These are phyloP conservation scores for Nothobranchius kuhntae DNA, from an alignment of 2,113 vertebrate genomes.

Conservation along the genomic window DNA sequence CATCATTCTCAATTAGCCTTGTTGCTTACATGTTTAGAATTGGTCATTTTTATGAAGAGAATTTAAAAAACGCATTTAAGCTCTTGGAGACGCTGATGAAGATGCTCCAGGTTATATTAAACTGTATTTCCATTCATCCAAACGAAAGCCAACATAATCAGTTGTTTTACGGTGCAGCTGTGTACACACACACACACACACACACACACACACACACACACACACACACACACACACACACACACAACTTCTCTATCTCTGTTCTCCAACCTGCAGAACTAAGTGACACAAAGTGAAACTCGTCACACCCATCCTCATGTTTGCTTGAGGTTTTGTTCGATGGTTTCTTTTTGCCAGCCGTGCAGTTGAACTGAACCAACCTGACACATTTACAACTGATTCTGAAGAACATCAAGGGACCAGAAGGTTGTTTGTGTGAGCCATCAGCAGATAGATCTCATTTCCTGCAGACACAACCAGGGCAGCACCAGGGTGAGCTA, in stretches of 20 bases:
- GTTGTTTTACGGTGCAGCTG: no score
- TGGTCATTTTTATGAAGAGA: no score
- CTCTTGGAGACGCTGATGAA: neutral
- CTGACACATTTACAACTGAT: neutral
- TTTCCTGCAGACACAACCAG: no score
- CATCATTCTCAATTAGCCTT: neutral
- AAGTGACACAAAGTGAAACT: constrained; percentile 18
- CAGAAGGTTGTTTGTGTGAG: neutral
- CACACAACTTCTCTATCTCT: neutral
- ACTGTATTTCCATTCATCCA: no score
- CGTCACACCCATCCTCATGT: neutral
- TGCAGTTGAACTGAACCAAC: neutral
- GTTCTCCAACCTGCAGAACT: neutral
- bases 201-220: neutral
- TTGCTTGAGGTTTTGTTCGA: neutral
- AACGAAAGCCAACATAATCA: no score
- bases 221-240: neutral
- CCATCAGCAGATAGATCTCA: no score
- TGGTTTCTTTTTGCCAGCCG: neutral
- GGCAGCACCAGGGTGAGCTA: neutral
- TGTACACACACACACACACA: no score
- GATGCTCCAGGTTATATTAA: neutral
- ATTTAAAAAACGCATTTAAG: no score
- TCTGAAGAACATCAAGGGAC: neutral
- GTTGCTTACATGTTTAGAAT: no score